phyloP scores from a whole-genome alignment of 2,797 vertebrate genomes.

The Rhynchotus rufescens region DNA sequence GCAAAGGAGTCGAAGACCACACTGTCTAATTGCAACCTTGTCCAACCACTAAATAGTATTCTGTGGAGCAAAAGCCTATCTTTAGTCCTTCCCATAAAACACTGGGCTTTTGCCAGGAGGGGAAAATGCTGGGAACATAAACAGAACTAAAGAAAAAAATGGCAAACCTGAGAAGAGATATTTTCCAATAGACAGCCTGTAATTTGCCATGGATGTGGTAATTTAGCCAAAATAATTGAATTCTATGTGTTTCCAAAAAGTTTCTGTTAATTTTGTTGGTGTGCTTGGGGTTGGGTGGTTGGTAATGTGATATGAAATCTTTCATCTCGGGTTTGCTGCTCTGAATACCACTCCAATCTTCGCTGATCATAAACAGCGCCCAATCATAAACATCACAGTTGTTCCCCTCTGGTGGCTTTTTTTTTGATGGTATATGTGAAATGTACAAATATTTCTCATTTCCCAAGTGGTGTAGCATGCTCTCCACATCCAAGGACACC shows the following conservation, averaged over 20 bases:
- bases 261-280: slow-evolving; percentile 16
- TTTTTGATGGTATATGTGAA: neutral
- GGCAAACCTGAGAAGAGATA: slow-evolving; percentile 44
- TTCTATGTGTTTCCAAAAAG: slow-evolving; percentile 36
- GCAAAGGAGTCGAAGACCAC: neutral
- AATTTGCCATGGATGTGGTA: slow-evolving; percentile 70
- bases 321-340: neutral
- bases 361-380: neutral
- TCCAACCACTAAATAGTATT: slow-evolving; percentile 61
- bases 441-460: neutral
- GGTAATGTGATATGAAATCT: slow-evolving; percentile 36
- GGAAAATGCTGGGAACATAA: slow-evolving; percentile 63
- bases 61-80: slow-evolving; percentile 57
- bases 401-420: neutral
- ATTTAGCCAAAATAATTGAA: slow-evolving; percentile 62
- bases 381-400: neutral
- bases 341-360: neutral
- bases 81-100: slow-evolving; percentile 65
- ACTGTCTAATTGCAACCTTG: slow-evolving; percentile 50
- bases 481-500: neutral
- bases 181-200: slow-evolving; percentile 69
- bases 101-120: slow-evolving; percentile 50
- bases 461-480: neutral
- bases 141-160: slow-evolving; percentile 58
- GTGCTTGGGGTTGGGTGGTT: neutral